Base-by-base conservation (phyloP, 2,797 vertebrate genomes). In the Hoplostethus mediterraneus region DNA sequence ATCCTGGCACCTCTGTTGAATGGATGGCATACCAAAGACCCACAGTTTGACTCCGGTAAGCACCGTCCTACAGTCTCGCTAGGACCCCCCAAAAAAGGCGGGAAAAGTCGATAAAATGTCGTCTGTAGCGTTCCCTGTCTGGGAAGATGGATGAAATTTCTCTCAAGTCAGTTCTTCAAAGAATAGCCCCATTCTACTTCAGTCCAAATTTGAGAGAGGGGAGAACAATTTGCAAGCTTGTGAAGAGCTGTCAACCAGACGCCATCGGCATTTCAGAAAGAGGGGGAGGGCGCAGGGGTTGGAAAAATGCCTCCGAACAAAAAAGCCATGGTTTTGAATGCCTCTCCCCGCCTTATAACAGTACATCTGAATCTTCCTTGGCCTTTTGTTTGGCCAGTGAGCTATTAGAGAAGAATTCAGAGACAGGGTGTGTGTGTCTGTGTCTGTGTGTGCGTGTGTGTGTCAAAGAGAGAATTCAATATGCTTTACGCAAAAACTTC, bases 201-300 rank as follows among this genome's bases (percentile, higher is more conserved):
- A 0, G 68, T 76, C 75, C 83, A 85, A 87, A 87, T 86, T 91
- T 77, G 73, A 77, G 74, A 63, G 84, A 82, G 52, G 52, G 62
- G 79, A 89, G 91, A 91, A 92, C 92, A 90, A 89, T 94, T 81
- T 90, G 84, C 81, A 82, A 86, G 85, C 83, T 86, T 92, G 91
- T 93, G 84, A 86, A 70, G 66, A 86, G 64, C 67, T 47, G 60
- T 78, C 71, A 66, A 76, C 79, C 84, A 87, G 82, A 91, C 77
- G 83, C 87, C 80, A 85, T 79, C 84, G 88, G 87, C 91, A 95
- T 95, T 93, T 94, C 73, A 79, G 86, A 90, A 59, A 14, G 53
- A 87, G 88, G 85, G 79, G 87, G 90, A 87, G 86, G 81, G 85
- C 68, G 86, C 75, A 86, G 84, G 80, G 88, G 83, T 67, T 87